phyloP scores from a whole-genome alignment of 2,113 vertebrate species.

The Hippolais icterina region DNA sequence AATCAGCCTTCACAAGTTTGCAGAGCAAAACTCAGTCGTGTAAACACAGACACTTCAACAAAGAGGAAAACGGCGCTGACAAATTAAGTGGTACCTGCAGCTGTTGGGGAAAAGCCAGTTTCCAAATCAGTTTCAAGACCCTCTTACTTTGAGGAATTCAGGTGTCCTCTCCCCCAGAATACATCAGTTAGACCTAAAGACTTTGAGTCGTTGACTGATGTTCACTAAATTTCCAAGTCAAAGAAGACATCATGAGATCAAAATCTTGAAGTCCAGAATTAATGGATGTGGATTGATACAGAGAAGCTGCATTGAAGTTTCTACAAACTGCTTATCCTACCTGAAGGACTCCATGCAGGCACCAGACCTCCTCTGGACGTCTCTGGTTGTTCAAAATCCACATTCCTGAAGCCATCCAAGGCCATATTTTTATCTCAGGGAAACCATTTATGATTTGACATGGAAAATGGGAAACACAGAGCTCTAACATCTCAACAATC shows the following conservation, averaged over 20 bases:
- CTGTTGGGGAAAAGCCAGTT: background rate
- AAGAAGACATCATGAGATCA: background rate
- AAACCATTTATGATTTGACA: background rate
- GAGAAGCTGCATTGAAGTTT: background rate
- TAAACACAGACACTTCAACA: background rate
- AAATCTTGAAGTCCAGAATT: background rate
- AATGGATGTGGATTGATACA: background rate
- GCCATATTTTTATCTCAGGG: background rate
- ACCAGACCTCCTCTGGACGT: background rate
- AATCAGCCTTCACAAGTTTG: background rate
- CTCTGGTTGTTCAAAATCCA: background rate
- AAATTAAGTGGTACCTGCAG: background rate
- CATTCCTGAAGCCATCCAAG: background rate
- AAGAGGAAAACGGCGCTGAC: rapidly evolving
- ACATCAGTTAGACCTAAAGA: background rate
- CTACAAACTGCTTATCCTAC: background rate
- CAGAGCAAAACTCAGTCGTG: background rate
- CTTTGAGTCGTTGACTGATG: background rate
- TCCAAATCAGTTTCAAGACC: background rate
- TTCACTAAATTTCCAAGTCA: background rate
- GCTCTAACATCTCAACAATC: background rate
- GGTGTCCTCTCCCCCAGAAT: background rate
- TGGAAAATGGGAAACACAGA: background rate
- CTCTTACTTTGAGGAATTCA: background rate
- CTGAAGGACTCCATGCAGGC: background rate